Evolutionary conservation across 2,888 invertebrate species (phyloP).

Genomic region (Tetragonisca angustula): DNA sequence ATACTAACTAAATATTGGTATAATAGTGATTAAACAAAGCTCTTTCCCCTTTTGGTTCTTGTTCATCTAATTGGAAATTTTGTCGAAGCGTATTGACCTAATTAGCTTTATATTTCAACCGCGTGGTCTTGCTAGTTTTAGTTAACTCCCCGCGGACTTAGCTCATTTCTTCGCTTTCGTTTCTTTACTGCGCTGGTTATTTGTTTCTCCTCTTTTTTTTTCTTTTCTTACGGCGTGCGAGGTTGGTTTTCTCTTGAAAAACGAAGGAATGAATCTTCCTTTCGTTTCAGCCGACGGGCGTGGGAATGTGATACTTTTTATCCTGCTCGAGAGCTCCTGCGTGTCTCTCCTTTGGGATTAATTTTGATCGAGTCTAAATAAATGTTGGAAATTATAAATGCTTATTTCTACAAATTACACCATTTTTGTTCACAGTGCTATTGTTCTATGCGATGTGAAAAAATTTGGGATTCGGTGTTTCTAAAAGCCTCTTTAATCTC

Average conservation of each 20-base stretch:
- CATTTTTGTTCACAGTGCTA: neutral
- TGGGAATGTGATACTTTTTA: conserved; percentile 7
- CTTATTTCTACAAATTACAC: neutral
- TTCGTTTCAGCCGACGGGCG: neutral
- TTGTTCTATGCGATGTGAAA: neutral
- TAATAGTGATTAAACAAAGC: neutral
- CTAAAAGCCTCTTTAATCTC: too few relatives aligned
- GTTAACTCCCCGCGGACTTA: conserved; percentile 26
- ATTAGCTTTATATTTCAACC: conserved; percentile 39
- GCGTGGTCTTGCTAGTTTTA: conserved; percentile 25
- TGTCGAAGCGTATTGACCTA: conserved; percentile 49
- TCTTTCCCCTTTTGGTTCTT: neutral
- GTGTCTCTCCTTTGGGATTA: neutral
- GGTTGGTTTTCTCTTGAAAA: conserved; percentile 31
- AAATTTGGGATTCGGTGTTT: neutral
- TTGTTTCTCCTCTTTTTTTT: neutral
- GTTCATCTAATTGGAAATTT: conserved; percentile 38
- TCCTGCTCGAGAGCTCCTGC: neutral
- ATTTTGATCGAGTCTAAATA: conserved; percentile 8
- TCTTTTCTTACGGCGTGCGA: neutral
- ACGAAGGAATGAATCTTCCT: conserved; percentile 22
- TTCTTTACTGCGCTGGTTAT: neutral
- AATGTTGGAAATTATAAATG: neutral
- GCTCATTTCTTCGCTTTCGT: conserved; percentile 2
- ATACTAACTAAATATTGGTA: neutral